A percentile compares a stretch with the other conserved stretches of the same genome.
Evolutionary conservation across 2,888 invertebrate genomes (phyloP).

Genomic region (Drosophila nigritarsus): DNA sequence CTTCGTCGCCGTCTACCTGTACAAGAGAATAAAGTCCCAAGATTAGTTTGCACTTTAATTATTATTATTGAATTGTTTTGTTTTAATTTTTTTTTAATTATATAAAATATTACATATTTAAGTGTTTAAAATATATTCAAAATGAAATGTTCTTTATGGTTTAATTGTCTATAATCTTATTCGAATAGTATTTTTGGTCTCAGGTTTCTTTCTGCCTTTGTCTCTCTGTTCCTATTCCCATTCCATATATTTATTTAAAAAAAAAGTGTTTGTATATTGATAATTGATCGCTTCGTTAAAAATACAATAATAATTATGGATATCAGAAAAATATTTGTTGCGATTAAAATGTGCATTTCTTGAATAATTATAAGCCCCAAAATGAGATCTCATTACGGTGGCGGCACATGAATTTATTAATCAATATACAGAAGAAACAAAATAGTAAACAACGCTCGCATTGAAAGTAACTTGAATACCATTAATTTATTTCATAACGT

Average conservation of each 20-base stretch:
- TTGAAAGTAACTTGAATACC: neutral
- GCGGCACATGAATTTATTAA: slow-evolving; percentile 1
- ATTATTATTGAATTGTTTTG: slow-evolving; percentile 13
- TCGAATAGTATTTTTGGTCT: neutral
- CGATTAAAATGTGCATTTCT: no score
- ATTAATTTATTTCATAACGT: neutral
- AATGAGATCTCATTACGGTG: neutral
- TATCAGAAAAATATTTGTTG: neutral
- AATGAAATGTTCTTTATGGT: neutral
- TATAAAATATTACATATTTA: neutral
- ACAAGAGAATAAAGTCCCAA: slow-evolving; percentile 23
- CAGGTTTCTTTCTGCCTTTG: no score
- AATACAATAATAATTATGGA: neutral
- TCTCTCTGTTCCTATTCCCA: no score
- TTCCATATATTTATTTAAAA: no score
- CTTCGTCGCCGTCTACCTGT: slow-evolving; percentile 46
- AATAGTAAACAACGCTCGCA: neutral
- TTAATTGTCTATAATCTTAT: neutral
- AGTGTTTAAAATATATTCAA: neutral
- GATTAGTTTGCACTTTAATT: slow-evolving; percentile 34
- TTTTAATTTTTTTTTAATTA: neutral
- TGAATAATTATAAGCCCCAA: neutral
- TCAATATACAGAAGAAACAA: neutral
- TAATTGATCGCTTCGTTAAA: no score
- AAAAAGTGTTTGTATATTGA: neutral